These are phyloP conservation scores for Colletes latitarsis DNA, from an alignment of 1,140 invertebrate species.

Conservation along the genomic window DNA sequence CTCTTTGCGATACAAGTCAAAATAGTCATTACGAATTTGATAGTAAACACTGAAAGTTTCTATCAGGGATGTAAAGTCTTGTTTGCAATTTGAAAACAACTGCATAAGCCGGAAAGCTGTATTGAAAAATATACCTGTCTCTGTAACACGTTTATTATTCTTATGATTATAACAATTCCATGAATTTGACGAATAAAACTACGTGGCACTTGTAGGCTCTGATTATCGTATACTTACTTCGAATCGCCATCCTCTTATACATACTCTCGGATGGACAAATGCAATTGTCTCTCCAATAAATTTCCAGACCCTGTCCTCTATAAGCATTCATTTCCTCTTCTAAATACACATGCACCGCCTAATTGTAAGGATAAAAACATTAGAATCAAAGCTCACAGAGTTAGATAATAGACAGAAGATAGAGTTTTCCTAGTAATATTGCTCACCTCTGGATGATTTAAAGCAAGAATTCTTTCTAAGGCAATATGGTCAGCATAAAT, in stretches of 20 bases:
- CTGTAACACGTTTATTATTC: conserved; percentile 78
- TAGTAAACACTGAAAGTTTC: conserved; percentile 95
- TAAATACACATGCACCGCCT: conserved; percentile 91
- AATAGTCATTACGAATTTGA: conserved; percentile 98
- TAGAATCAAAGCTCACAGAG: not conserved
- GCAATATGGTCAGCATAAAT: conserved; percentile 97
- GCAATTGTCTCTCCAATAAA: conserved; percentile 98
- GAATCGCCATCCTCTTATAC: conserved; percentile 96
- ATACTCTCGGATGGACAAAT: conserved; percentile 95
- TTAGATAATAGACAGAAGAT: no score
- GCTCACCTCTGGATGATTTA: conserved; percentile 91
- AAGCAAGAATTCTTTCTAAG: conserved; percentile 90
- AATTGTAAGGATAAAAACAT: conserved; percentile 53
- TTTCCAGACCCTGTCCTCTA: conserved; percentile 98
- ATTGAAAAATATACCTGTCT: conserved; percentile 98
- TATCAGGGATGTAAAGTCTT: conserved; percentile 91
- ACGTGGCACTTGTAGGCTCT: no score
- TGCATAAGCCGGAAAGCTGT: conserved; percentile 96
- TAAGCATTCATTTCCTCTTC: conserved; percentile 94
- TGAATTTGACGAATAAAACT: no score
- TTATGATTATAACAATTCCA: no score
- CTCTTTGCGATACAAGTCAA: conserved; percentile 92
- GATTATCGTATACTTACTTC: conserved; percentile 84
- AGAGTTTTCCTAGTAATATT: not conserved
- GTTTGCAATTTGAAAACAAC: conserved; percentile 94